These are phyloP conservation scores for Mesochorus sp. DNA, from an alignment of 2,888 invertebrate species.

Conservation along the genomic window DNA sequence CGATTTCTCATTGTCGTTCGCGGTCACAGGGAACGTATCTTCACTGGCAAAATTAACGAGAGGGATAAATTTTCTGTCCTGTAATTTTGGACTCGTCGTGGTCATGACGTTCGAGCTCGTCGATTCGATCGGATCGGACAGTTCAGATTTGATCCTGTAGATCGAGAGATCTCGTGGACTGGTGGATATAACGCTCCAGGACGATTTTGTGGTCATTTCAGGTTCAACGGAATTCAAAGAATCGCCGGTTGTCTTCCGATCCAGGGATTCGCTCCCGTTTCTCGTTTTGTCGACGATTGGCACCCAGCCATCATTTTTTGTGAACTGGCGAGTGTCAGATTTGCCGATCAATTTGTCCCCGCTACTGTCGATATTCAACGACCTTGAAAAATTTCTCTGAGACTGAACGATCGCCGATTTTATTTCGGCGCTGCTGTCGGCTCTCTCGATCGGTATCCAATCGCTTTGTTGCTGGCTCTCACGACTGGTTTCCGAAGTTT, in stretches of 20 bases:
- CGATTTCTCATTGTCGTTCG: constrained; percentile 54
- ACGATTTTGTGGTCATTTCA: neutral
- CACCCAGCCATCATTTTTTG: constrained; percentile 75
- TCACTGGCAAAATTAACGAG: constrained; percentile 67
- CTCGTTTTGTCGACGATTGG: constrained; percentile 63
- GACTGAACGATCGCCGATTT: neutral
- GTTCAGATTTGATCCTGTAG: neutral
- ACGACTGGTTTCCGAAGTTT: neutral
- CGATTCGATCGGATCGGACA: neutral
- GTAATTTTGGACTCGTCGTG: neutral
- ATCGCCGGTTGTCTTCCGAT: constrained; percentile 3
- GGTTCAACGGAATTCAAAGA: neutral
- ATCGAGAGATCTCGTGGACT: neutral
- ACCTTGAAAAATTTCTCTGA: constrained; percentile 25
- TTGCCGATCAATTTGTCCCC: constrained; percentile 71
- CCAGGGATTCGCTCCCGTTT: neutral
- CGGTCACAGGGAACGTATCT: constrained; percentile 54
- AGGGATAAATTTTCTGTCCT: constrained; percentile 76
- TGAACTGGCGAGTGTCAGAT: no score
- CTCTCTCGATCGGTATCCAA: constrained; percentile 69
- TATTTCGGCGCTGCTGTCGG: neutral
- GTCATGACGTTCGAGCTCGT: neutral
- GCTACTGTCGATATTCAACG: constrained; percentile 48
- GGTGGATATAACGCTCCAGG: constrained; percentile 10
- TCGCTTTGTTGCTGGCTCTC: constrained; percentile 54